phyloP scores from a whole-genome alignment of 2,797 vertebrate species.

The Enteromius afrohamiltoni region DNA sequence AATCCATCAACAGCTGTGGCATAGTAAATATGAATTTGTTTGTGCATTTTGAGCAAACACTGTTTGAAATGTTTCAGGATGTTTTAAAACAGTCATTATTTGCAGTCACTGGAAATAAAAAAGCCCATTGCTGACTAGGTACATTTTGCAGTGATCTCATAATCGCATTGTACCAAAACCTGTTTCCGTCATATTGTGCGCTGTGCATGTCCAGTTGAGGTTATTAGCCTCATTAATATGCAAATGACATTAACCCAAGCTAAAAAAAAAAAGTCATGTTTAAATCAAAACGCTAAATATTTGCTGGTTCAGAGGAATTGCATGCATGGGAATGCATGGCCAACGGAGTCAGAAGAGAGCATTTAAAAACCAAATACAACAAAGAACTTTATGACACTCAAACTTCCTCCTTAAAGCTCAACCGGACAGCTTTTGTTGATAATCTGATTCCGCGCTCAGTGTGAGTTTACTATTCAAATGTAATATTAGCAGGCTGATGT shows the following conservation, averaged over 20 bases:
- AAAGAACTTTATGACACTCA: not conserved
- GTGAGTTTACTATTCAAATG: constrained; percentile 12
- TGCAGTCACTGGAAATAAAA: too few species aligned
- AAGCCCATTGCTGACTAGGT: not conserved
- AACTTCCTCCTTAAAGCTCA: not conserved
- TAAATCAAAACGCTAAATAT: not conserved
- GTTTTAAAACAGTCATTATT: not conserved
- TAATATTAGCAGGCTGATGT: constrained; percentile 9
- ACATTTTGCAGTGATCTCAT: too few species aligned
- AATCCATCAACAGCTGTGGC: not conserved
- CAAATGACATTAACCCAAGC: not conserved
- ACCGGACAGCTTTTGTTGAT: not conserved
- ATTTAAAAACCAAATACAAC: not conserved
- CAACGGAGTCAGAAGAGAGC: not conserved
- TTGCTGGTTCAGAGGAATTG: constrained; percentile 9
- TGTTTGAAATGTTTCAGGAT: not conserved
- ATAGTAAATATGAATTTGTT: not conserved
- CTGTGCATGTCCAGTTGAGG: too few species aligned
- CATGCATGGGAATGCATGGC: not conserved
- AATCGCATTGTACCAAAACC: too few species aligned
- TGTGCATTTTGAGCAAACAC: not conserved
- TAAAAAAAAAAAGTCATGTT: not conserved
- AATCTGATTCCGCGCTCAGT: not conserved
- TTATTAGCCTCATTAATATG: not conserved
- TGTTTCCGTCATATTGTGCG: too few species aligned